phyloP scores from a whole-genome alignment of 2,888 invertebrate species.

The Chloroclystis v-ata region DNA sequence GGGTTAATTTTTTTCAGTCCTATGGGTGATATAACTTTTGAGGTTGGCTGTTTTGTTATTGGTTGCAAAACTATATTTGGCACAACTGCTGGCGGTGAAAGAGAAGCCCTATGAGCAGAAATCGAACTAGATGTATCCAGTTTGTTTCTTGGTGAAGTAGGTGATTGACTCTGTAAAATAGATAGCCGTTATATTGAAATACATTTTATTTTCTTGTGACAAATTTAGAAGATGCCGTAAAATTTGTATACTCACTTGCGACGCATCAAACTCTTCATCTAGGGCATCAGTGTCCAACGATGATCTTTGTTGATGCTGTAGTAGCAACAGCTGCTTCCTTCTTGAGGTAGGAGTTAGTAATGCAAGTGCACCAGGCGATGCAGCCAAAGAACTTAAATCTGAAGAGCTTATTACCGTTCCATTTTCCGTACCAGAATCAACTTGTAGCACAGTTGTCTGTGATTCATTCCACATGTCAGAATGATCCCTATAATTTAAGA shows the following conservation, averaged over 20 bases:
- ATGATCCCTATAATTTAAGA: slow-evolving; percentile 80
- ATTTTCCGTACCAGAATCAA: slow-evolving; percentile 83
- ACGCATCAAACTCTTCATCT: slow-evolving; percentile 83
- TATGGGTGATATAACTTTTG: slow-evolving; percentile 54
- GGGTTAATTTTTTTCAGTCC: slow-evolving; percentile 54
- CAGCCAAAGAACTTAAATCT: slow-evolving; percentile 72
- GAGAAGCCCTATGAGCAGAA: slow-evolving; percentile 56
- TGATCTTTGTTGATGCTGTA: slow-evolving; percentile 91
- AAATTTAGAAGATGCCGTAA: not conserved
- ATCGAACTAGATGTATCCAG: slow-evolving; percentile 62
- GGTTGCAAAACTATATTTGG: slow-evolving; percentile 64
- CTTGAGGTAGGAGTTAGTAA: slow-evolving; percentile 87
- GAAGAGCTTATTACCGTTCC: slow-evolving; percentile 78
- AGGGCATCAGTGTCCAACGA: slow-evolving; percentile 91
- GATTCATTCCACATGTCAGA: slow-evolving; percentile 95
- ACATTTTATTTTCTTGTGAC: too few species aligned
- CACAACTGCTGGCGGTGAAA: slow-evolving; percentile 71
- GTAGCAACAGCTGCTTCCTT: slow-evolving; percentile 84
- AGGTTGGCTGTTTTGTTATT: slow-evolving; percentile 70
- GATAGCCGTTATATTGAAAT: too few species aligned
- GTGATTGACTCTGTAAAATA: slow-evolving; percentile 66
- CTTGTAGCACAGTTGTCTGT: slow-evolving; percentile 88
- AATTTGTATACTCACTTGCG: slow-evolving; percentile 65
- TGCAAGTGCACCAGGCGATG: slow-evolving; percentile 76
- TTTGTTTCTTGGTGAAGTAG: slow-evolving; percentile 74